Base-by-base conservation (phyloP, 2,888 invertebrate genomes). In the Dascillus cervinus region DNA sequence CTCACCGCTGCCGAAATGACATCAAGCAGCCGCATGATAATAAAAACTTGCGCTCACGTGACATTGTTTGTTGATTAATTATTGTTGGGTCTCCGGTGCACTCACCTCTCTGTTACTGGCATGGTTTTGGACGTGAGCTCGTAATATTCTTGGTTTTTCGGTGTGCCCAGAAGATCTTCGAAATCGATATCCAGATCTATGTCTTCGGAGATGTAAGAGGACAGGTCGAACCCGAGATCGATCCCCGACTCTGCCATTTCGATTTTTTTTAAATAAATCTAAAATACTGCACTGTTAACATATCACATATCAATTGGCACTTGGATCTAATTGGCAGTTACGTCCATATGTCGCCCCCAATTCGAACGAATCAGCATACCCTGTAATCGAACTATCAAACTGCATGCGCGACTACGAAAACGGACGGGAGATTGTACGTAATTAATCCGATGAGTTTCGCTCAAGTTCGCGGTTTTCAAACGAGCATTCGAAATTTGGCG, bases 161-260 rank as follows among this genome's bases (percentile, higher is more conserved):
- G 64, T 22, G 65, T 66, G 32, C 67, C 63, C 36, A 71, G 53
- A 41, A 71, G 58, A 40, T 71, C 71, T 34, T 70, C 67, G 22
- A 71, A 66, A 55, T 65, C 65, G 35, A 64, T 61, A 48, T 70
- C 68, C 37, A 67, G 58, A 46, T 69, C 68, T 41, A 70, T 63
- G 47, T 68, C 68, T 32, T 63, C 65, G 26, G 65, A 61, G 24
- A 62, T 47, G 29, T 71, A 65, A 38, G 74, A 70, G 38, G 69
- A 65, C 43, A 77, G 65, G 60, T 78, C 78, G 53, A 75, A 78
- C 39, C 74, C 76, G 57, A 78, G 66, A 60, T 78, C 77, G 44
- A 78, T 73, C 14, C 77, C 77, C 22, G 77, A 77, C 53, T 78
- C 77, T 32, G 70, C 67, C 70, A 71, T 71, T 29, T 39, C 61